phyloP scores from a whole-genome alignment of 2,797 vertebrate species.

The Chaetophractus vellerosus region DNA sequence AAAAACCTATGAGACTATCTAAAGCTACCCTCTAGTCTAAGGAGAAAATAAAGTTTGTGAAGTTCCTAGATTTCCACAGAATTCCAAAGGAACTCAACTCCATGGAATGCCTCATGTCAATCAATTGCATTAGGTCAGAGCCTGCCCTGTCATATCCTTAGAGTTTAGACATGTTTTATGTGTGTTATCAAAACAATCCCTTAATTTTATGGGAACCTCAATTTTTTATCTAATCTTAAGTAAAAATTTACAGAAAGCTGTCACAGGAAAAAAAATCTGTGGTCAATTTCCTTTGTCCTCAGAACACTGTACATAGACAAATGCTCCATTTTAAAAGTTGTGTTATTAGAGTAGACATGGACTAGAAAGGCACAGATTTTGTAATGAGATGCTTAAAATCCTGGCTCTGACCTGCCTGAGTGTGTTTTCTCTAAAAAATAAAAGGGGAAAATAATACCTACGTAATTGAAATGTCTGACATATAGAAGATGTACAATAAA shows the following conservation, averaged over 20 bases:
- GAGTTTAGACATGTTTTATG: neutral
- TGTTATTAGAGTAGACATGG: neutral
- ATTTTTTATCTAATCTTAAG: neutral
- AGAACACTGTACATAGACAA: neutral
- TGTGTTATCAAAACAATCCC: neutral
- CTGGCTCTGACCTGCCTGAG: neutral
- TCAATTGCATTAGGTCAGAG: neutral
- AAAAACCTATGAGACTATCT: neutral
- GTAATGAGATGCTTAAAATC: neutral
- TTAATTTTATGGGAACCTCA: neutral
- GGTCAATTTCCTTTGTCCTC: neutral
- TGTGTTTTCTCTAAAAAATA: neutral
- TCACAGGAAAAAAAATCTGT: neutral
- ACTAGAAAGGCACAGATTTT: neutral
- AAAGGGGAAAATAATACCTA: neutral
- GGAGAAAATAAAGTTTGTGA: neutral
- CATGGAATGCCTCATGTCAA: neutral
- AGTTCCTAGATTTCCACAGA: neutral
- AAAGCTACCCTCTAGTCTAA: neutral
- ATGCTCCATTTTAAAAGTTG: neutral
- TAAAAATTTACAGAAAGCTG: neutral
- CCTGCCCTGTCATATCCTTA: neutral
- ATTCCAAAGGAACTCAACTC: neutral
- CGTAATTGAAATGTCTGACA: constrained; percentile 1
- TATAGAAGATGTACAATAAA: neutral